Conservation (phyloP, 2,888 invertebrate genomes). For the Archaeoteleia sp. region DNA sequence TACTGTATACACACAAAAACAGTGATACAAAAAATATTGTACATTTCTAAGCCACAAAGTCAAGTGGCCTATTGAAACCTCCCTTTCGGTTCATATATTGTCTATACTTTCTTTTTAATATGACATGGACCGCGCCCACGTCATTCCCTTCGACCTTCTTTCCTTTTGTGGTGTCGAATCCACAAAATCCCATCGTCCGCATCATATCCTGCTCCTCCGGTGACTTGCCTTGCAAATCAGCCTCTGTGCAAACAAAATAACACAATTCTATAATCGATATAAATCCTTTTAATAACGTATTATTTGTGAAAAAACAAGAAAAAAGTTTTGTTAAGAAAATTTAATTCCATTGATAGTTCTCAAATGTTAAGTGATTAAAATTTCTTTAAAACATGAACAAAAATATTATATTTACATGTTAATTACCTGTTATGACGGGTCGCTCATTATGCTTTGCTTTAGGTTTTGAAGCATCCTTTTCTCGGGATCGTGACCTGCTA, state of each 20-base stretch:
- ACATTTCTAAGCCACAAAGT: conserved; percentile 88
- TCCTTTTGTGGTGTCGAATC: conserved; percentile 96
- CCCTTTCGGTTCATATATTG: conserved; percentile 99
- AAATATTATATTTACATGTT: conserved; percentile 56
- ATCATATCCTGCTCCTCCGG: conserved; percentile 96
- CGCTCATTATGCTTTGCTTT: conserved; percentile 73
- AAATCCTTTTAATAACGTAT: too few species aligned
- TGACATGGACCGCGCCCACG: conserved; percentile 95
- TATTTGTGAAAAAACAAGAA: too few species aligned
- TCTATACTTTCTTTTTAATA: conserved; percentile 95
- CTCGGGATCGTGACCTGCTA: conserved; percentile 74
- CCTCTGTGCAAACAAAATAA: too few species aligned
- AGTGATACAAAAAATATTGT: conserved; percentile 6
- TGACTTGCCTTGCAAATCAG: conserved; percentile 92
- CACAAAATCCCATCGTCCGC: conserved; percentile 97
- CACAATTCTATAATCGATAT: too few species aligned
- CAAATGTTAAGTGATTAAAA: conserved; percentile 13
- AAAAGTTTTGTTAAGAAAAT: too few species aligned
- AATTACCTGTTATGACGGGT: conserved; percentile 72
- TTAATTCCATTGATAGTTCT: too few species aligned
- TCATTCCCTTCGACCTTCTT: conserved; percentile 97
- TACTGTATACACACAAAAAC: too few species aligned
- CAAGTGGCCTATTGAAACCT: conserved; percentile 97
- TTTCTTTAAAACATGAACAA: background rate
- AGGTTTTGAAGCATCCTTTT: conserved; percentile 73